Evolutionary conservation across 2,888 invertebrate species (phyloP).

Genomic region (Drosophila lutescens): DNA sequence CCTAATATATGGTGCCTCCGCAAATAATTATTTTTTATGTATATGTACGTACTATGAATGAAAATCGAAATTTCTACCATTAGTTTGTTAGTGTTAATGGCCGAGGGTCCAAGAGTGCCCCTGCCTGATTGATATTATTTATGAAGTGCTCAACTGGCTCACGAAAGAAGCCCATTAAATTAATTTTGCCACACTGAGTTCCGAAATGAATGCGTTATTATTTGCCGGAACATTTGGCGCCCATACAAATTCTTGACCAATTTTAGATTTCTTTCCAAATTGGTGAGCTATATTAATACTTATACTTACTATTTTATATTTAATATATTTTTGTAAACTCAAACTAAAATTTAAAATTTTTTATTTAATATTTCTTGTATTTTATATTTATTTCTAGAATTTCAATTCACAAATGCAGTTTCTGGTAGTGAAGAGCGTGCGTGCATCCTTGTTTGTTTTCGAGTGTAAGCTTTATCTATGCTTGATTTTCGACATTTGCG

Average conservation of each 20-base stretch:
- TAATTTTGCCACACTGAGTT: background rate
- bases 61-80: background rate
- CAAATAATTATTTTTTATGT: background rate
- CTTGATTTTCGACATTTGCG: constrained; percentile 34
- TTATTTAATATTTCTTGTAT: background rate
- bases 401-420: background rate
- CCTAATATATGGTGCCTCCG: background rate
- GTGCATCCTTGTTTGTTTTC: constrained; percentile 15
- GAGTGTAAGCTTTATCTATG: constrained; percentile 12
- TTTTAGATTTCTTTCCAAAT: background rate
- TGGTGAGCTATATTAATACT: background rate
- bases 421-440: background rate
- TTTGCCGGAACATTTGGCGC: background rate
- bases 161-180: constrained; percentile 25
- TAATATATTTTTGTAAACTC: no score
- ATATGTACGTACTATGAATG: background rate
- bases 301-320: background rate
- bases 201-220: background rate
- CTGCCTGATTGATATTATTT: background rate
- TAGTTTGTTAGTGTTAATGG: background rate
- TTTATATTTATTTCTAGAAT: background rate
- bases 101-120: background rate
- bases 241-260: background rate
- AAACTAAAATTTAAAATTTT: no score
- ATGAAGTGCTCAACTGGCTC: constrained; percentile 4